phyloP scores from a whole-genome alignment of 2,888 invertebrate genomes.

The Minunthozetes semirufus region DNA sequence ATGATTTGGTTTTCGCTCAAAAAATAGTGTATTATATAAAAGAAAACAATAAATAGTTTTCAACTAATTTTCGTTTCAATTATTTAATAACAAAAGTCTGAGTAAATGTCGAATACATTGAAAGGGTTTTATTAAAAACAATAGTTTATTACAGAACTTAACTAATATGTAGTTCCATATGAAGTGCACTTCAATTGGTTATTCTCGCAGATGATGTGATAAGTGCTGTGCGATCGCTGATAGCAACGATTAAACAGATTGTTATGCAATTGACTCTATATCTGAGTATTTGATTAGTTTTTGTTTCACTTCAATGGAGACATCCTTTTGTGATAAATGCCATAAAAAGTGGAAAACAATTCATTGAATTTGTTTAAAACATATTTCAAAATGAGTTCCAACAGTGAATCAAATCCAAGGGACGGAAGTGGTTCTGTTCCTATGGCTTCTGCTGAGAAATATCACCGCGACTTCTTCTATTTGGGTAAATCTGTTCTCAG shows the following conservation, averaged over 20 bases:
- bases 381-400: background rate
- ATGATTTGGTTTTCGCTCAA: background rate
- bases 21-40: background rate
- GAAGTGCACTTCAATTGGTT: no score
- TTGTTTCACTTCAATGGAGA: background rate
- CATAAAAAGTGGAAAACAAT: background rate
- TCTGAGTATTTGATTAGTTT: slow-evolving; percentile 2
- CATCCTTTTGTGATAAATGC: background rate
- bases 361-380: background rate
- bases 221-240: background rate
- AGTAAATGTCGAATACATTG: background rate
- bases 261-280: background rate
- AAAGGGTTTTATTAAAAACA: background rate
- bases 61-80: background rate
- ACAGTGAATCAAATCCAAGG: background rate
- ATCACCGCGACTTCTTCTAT: slow-evolving; percentile 11
- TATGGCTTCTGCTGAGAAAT: background rate
- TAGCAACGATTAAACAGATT: background rate
- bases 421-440: background rate
- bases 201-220: background rate
- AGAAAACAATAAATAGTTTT: background rate
- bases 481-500: slow-evolving; percentile 10
- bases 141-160: background rate
- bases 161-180: no score
- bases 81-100: background rate